Evolutionary conservation across 2,888 invertebrate species (phyloP), one percentile per base, ranked within the genome.

Genomic region (Hydrotaea diabolus): DNA sequence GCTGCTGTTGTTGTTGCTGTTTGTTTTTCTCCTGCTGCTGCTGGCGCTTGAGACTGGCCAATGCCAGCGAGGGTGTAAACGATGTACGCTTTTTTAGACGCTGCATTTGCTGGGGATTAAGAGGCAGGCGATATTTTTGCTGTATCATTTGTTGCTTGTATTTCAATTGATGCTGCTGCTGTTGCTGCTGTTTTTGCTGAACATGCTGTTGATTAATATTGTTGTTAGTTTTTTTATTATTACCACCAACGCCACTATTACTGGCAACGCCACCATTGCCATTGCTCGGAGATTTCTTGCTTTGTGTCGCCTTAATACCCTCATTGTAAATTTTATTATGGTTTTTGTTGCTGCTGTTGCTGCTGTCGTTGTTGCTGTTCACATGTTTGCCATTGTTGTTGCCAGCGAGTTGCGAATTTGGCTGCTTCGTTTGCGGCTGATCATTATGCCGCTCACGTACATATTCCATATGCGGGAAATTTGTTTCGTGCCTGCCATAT

Each of bases 391-490:
- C 46, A 78, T 57, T 77, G 53, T 64, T 80, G 31, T 7, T 31
- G 31, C 31, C 31, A 2, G 31, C 31, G 3, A 31, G 3, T 31
- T 4, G 31, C 31, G 46, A 72, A 66, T 77, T 62, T 19, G 43
- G 0, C 39, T 82, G 81, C 72, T 73, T 62, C 46, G 69, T 78
- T 66, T 80, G 59, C 19, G 74, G 72, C n/a, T 79, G 62, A 46
- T 69, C 86, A 82, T 86, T 87, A 90, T 90, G 85, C 69, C 90
- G 88, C 89, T 92, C 92, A 92, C 92, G 92, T 92, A 92, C 90
- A 86, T 90, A 92, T 88, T 92, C 92, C 90, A 91, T 91, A 88
- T 92, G 92, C 88, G 92, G 92, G 88, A 91, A 92, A 91, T 91
- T 92, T 89, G 91, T 90, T 89, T 92, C 92, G 88, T 89, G 91